Conservation (phyloP, 1,140 invertebrate species). For the Pseudobourletiella spinata region DNA sequence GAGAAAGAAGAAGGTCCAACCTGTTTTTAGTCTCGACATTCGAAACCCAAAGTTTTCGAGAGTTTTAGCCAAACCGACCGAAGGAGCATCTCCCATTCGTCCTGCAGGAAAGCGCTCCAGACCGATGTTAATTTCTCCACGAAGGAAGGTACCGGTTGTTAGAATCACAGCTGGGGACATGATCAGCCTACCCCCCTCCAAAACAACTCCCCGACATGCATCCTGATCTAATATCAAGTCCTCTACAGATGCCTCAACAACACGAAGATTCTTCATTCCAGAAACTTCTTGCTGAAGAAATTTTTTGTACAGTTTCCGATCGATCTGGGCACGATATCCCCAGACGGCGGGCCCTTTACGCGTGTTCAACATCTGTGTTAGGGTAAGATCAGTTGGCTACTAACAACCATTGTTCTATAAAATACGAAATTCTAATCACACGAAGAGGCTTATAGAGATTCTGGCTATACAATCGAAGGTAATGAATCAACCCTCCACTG, state of each 20-base stretch:
- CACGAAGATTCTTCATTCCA: conserved; percentile 57
- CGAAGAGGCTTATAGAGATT: too few species aligned
- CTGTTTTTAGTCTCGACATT: conserved; percentile 83
- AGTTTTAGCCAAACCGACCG: conserved; percentile 72
- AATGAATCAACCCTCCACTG: too few species aligned
- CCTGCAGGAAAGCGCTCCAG: conserved; percentile 69
- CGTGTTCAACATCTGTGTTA: conserved; percentile 61
- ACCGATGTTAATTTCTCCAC: conserved; percentile 73
- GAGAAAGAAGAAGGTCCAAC: too few species aligned
- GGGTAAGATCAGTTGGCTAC: conserved; percentile 6
- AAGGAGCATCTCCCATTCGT: conserved; percentile 69
- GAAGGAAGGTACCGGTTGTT: conserved; percentile 89
- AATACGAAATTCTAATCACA: neutral
- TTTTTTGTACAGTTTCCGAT: conserved; percentile 70
- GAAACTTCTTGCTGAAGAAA: conserved; percentile 68
- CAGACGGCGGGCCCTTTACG: conserved; percentile 80
- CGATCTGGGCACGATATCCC: conserved; percentile 85
- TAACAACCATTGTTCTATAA: neutral
- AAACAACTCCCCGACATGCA: conserved; percentile 52
- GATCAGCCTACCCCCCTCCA: conserved; percentile 54
- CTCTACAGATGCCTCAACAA: conserved; percentile 69
- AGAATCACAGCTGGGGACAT: conserved; percentile 63
- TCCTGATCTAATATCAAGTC: conserved; percentile 60
- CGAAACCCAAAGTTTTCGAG: conserved; percentile 60
- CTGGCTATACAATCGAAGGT: too few species aligned